Evolutionary conservation across 2,888 invertebrate species (phyloP), one percentile per base, ranked within the genome.

Genomic region (Calliphora vomitoria): DNA sequence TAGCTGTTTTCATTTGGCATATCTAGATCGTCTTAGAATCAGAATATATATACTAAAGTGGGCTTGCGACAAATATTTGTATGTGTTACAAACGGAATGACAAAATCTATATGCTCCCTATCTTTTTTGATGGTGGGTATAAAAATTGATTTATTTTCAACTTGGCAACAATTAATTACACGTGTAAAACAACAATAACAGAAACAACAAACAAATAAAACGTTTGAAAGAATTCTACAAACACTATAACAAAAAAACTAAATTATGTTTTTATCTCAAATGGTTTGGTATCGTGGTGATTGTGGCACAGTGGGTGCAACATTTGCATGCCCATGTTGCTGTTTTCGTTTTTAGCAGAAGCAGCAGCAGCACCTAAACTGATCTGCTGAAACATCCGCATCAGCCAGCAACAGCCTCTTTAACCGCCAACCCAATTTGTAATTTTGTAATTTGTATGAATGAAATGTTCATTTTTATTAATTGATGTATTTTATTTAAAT

Each of bases 391-490:
- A 8, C 71, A 76, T 41, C 62, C 10, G 44, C 78, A 35, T 47
- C 81, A 68, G 50, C 64, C 18, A 0, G 47, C 50, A 35, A 20
- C 55, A 58, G 68, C 74, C 47, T 66, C 20, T 4, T 66, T 38
- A 68, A 25, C 74, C 31, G 64, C 62, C 81, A 82, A 38, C 62
- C 53, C 60, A 53, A 62, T 71, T 82, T 68, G 35, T 74, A 20
- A 41, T 80, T 68, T 18, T 55, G 10, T 35, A 11, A 13, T 69
- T 84, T 75, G 20, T 79, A 85, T 87, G 84, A 87, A 87, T 85
- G 85, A 85, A 87, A 76, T 87, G 64, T 44, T 76, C 15, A 82
- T 72, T 78, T 69, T 84, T 85, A 87, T 85, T 87, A 87, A 85
- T 85, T 87, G 84, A 82, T 87, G 80, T 85, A 62, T 87, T 82